Base-by-base conservation (phyloP, 2,888 invertebrate species). In the Xanthia icteritia region DNA sequence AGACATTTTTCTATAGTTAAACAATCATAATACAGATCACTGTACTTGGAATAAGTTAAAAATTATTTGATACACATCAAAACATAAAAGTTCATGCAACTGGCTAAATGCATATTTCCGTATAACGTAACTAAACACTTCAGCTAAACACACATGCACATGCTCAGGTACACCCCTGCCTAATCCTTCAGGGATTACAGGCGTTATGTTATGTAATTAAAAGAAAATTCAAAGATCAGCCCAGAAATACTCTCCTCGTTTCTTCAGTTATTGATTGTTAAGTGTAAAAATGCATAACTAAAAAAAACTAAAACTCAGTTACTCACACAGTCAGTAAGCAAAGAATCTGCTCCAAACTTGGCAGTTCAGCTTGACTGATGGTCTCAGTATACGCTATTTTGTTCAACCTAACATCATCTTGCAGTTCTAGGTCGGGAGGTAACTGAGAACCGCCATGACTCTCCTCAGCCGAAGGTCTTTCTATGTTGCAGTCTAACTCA, bases 331-430 rank as follows among this genome's bases (percentile, higher is more conserved):
- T 97, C 42, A 98, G 97, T 73, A 99, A 93, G 70, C 99, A 97
- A 20, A 99, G 94, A n/a, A 98, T 97, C 93, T 99, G 98, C 87
- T 98, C 97, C 58, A 98, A 93, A 85, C 98, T 97, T 2, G 98
- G 97, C 77, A 99, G 92, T 80, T 97, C 97, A 72, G 96, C 95
- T 81, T 94, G 79, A 60, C 73, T 92, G 45, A 96, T 91, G 36
- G 95, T 94, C 85, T 98, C 97, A 8, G 97, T 93, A 91, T 98
- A 99, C 81, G 97, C 95, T 68, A 99, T 97, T 85, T 97, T 97
- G 89, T 99, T 98, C 61, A 99, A 95, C 73, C 99, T 97, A 3
- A 99, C 97, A 88, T 99, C 99, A 94, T 99, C 99, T 83, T 99
- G 97, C 45, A 99, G 94, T 66, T 97, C 96, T 6, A 99, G 92